phyloP scores from a whole-genome alignment of 2,797 vertebrate genomes.

The Sebastes minor region DNA sequence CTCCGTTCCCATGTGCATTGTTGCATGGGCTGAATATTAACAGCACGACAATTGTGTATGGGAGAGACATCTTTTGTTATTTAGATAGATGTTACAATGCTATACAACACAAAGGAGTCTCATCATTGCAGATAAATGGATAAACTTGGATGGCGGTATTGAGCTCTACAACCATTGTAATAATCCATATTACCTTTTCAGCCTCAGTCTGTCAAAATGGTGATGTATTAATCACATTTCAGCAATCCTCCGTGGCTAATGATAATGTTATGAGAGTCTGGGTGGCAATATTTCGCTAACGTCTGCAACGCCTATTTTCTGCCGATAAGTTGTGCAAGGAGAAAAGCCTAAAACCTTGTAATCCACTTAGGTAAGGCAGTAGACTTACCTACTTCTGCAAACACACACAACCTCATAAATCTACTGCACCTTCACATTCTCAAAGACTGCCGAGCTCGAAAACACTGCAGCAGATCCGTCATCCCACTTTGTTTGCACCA shows the following conservation, averaged over 20 bases:
- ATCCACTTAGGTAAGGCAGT: constrained; percentile 81
- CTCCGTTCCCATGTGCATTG: constrained; percentile 70
- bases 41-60: constrained; percentile 73
- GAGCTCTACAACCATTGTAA: constrained; percentile 83
- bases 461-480: constrained; percentile 34
- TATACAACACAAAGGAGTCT: constrained; percentile 82
- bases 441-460: constrained; percentile 38
- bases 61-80: constrained; percentile 83
- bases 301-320: constrained; percentile 79
- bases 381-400: constrained; percentile 78
- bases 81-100: constrained; percentile 83
- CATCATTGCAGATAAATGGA: constrained; percentile 86
- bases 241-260: constrained; percentile 80
- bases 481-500: constrained; percentile 49
- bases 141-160: constrained; percentile 83
- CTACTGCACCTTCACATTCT: constrained; percentile 64
- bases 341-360: constrained; percentile 83
- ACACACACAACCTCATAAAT: constrained; percentile 77
- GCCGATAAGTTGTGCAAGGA: constrained; percentile 81
- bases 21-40: constrained; percentile 80
- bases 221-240: constrained; percentile 86
- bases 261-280: constrained; percentile 79
- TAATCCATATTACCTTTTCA: constrained; percentile 86
- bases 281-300: constrained; percentile 76
- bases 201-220: constrained; percentile 80